Percentiles rank a stretch among this genome's conserved stretches.
Evolutionary conservation across 2,113 vertebrate species (phyloP).

Genomic region (Gallinago paraguaiae): DNA sequence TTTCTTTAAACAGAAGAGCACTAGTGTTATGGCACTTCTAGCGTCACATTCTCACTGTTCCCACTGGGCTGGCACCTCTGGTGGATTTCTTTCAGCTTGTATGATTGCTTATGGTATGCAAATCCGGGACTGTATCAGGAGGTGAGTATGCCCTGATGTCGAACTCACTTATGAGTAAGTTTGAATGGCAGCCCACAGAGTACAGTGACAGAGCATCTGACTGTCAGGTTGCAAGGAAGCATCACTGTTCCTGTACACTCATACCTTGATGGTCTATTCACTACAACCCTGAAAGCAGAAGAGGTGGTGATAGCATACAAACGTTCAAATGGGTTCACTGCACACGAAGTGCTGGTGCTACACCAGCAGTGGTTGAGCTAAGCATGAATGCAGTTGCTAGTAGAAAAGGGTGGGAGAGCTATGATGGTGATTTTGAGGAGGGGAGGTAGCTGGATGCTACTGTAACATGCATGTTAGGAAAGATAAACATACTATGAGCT

Average conservation of each 20-base stretch:
- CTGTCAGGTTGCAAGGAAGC: not conserved
- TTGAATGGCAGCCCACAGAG: not conserved
- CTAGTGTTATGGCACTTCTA: not conserved
- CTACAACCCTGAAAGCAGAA: accelerated
- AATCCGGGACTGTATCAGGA: not conserved
- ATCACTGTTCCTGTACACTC: not conserved
- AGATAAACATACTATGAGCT: not conserved
- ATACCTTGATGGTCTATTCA: not conserved
- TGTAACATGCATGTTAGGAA: not conserved
- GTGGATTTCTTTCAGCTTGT: not conserved
- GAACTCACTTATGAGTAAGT: not conserved
- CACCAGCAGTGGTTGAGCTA: not conserved
- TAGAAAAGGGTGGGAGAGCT: not conserved
- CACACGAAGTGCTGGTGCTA: not conserved
- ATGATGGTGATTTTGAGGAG: not conserved
- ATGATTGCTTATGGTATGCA: not conserved
- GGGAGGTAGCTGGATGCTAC: not conserved
- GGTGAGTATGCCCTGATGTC: not conserved
- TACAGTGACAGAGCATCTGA: not conserved
- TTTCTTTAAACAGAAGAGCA: not conserved
- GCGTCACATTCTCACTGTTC: not conserved
- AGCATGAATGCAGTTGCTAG: not conserved
- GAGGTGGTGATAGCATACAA: not conserved
- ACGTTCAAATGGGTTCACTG: not conserved
- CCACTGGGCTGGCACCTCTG: not conserved